These are phyloP conservation scores for Saimiri boliviensis DNA, from an alignment of 2,113 vertebrate genomes.

Conservation along the genomic window DNA sequence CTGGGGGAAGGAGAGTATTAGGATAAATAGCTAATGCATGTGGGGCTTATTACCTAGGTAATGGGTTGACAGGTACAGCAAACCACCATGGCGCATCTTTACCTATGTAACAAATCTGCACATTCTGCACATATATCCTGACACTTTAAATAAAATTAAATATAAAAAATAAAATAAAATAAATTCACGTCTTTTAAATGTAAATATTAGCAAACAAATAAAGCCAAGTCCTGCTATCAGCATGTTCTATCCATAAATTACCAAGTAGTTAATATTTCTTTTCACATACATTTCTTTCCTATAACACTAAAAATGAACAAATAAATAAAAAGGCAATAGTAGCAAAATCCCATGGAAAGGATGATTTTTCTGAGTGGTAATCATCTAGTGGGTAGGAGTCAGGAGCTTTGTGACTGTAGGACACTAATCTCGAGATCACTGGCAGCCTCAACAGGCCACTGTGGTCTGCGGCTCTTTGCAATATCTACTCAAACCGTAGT, in stretches of 20 bases:
- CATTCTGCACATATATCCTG: too few relatives aligned
- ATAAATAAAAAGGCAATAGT: background rate
- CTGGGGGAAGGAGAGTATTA: too few relatives aligned
- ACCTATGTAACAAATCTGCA: too few relatives aligned
- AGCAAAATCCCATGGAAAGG: background rate
- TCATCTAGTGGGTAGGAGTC: background rate
- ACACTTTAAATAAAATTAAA: too few relatives aligned
- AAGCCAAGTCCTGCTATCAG: background rate
- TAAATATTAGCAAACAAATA: conserved; percentile 25
- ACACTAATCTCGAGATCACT: background rate
- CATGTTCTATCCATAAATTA: background rate
- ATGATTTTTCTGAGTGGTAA: background rate
- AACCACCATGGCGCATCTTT: too few relatives aligned
- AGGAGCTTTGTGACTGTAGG: background rate
- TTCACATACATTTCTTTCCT: background rate
- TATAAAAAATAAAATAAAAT: background rate
- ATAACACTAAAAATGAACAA: background rate
- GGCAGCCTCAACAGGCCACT: background rate
- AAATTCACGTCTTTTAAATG: background rate
- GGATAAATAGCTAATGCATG: too few relatives aligned
- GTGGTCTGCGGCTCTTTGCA: background rate
- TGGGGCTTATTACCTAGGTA: too few relatives aligned
- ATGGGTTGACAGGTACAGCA: too few relatives aligned
- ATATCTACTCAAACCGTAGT: background rate
- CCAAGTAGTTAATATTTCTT: background rate